Conservation (phyloP, 2,113 vertebrate genomes). For the Lutjanus erythropterus region DNA sequence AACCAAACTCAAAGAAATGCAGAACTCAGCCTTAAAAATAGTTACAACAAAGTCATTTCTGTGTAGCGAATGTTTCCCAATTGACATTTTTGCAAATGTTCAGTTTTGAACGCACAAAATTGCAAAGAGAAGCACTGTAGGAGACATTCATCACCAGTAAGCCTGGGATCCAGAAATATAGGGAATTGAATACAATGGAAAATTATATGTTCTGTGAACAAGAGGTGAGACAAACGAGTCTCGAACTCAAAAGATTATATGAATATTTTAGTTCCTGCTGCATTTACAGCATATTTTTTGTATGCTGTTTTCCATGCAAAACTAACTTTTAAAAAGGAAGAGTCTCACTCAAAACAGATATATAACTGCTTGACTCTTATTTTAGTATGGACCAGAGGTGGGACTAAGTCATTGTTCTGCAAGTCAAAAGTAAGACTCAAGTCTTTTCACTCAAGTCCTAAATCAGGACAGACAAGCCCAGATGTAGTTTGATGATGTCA, state of each 20-base stretch:
- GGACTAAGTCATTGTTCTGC: too few relatives aligned
- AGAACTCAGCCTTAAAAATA: background rate
- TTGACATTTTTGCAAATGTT: background rate
- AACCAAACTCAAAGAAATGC: background rate
- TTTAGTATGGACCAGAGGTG: too few relatives aligned
- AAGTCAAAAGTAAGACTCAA: too few relatives aligned
- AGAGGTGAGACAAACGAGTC: background rate
- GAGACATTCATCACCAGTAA: background rate
- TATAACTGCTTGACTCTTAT: background rate
- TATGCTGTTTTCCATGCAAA: background rate
- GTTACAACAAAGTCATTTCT: background rate
- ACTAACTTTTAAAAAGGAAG: background rate
- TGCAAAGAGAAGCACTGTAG: background rate
- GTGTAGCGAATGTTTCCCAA: background rate
- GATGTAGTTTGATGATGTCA: too few relatives aligned
- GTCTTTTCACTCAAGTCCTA: too few relatives aligned
- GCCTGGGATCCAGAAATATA: background rate
- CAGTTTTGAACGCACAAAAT: slow-evolving; percentile 1
- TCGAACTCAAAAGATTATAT: background rate
- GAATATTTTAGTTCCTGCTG: background rate
- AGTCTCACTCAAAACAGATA: background rate
- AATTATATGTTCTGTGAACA: background rate
- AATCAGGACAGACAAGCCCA: too few relatives aligned
- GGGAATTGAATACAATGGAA: too few relatives aligned
- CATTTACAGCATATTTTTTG: background rate